Percentiles rank a stretch among this genome's conserved stretches.
phyloP scores from a whole-genome alignment of 2,888 invertebrate genomes.

The Strigamia transsilvanica region DNA sequence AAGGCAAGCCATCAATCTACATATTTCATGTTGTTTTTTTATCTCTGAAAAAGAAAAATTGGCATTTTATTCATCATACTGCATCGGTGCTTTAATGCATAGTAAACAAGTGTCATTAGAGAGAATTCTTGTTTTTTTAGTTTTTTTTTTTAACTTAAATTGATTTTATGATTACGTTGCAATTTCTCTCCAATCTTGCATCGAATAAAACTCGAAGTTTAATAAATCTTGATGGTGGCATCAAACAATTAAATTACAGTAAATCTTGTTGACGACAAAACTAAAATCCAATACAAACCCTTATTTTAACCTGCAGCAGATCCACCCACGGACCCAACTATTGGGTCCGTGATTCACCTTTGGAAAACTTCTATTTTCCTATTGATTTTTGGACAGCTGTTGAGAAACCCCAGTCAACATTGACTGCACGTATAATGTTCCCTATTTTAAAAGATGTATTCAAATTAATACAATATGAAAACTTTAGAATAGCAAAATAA shows the following conservation, averaged over 20 bases:
- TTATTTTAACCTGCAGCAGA: no score
- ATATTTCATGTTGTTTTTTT: not conserved
- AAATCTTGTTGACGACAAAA: not conserved
- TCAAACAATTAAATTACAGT: conserved; percentile 20
- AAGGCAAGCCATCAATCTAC: not conserved
- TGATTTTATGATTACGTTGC: conserved; percentile 14
- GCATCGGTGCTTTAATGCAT: not conserved
- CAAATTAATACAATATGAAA: no score
- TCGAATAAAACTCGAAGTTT: not conserved
- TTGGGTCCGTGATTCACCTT: no score
- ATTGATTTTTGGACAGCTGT: no score
- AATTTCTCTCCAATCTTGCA: not conserved
- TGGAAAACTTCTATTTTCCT: no score
- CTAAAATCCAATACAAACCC: not conserved
- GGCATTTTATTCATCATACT: not conserved
- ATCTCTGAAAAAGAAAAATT: not conserved
- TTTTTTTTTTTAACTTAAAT: not conserved
- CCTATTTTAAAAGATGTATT: no score
- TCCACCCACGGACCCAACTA: no score
- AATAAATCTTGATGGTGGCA: not conserved
- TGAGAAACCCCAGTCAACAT: no score
- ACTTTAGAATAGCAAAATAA: no score
- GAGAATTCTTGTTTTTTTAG: no score
- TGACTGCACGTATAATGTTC: no score
- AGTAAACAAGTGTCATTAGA: conserved; percentile 5